Evolutionary conservation across 1,140 invertebrate species (phyloP).

Genomic region (Ceratitis capitata): DNA sequence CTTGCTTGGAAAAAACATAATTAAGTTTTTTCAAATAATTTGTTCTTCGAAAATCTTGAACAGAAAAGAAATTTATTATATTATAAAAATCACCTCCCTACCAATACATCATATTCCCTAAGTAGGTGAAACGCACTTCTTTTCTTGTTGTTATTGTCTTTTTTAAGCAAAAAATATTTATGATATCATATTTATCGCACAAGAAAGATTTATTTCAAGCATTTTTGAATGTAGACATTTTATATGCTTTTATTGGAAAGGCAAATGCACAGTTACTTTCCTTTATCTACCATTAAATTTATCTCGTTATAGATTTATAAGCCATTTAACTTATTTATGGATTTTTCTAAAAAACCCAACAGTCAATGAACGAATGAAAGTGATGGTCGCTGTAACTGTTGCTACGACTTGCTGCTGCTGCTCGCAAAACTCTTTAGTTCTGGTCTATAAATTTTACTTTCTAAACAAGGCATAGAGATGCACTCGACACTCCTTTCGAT

Average conservation of each 20-base stretch:
- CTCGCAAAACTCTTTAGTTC: constrained; percentile 7
- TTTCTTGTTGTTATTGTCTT: no score
- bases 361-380: background rate
- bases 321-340: background rate
- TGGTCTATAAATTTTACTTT: constrained; percentile 37
- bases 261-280: background rate
- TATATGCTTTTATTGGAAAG: background rate
- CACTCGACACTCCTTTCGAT: background rate
- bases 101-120: no score
- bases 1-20: no score
- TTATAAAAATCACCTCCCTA: no score
- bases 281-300: background rate
- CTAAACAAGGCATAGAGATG: background rate
- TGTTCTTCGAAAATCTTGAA: no score
- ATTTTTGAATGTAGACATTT: no score
- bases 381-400: background rate
- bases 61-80: no score
- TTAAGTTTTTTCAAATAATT: no score
- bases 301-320: background rate
- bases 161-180: no score
- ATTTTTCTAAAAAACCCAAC: background rate
- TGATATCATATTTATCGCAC: no score
- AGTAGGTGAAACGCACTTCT: no score
- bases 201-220: no score
- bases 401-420: background rate